Evolutionary conservation across 2,113 vertebrate genomes (phyloP).

Genomic region (Siphamia tubifer): DNA sequence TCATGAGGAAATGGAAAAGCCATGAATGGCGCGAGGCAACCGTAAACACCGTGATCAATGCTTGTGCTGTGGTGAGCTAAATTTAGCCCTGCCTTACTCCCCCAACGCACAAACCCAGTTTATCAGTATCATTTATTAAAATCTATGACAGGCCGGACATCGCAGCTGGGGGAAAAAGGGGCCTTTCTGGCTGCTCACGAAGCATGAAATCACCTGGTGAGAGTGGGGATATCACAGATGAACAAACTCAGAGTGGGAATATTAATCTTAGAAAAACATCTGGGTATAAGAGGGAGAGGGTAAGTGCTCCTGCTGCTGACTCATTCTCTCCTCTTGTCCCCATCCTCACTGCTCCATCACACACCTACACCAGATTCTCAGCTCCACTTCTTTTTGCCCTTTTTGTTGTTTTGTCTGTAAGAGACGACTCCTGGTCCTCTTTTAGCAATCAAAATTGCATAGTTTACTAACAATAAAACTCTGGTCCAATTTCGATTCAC

Average conservation of each 20-base stretch:
- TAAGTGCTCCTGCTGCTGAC: slow-evolving; percentile 34
- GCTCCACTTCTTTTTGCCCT: slow-evolving; percentile 35
- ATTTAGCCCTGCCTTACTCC: slow-evolving; percentile 28
- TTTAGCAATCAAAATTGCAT: too few relatives aligned
- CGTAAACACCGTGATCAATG: slow-evolving; percentile 51
- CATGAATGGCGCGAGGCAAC: background rate
- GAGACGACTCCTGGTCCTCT: too few relatives aligned
- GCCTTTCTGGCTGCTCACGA: slow-evolving; percentile 49
- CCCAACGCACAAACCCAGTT: slow-evolving; percentile 1
- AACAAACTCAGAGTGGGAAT: slow-evolving; percentile 58
- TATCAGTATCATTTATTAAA: slow-evolving; percentile 72
- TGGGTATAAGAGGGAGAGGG: slow-evolving; percentile 37
- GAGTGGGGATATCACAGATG: slow-evolving; percentile 44
- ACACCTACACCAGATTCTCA: slow-evolving; percentile 6
- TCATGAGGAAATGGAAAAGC: slow-evolving; percentile 49
- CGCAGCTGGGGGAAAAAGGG: slow-evolving; percentile 10
- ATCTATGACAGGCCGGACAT: slow-evolving; percentile 53
- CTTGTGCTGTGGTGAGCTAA: slow-evolving; percentile 6
- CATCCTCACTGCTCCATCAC: slow-evolving; percentile 35
- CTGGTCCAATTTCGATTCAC: too few relatives aligned
- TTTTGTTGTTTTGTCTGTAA: slow-evolving; percentile 5
- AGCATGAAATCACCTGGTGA: slow-evolving; percentile 70
- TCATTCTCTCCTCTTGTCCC: slow-evolving; percentile 36
- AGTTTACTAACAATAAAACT: too few relatives aligned
- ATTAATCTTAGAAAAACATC: slow-evolving; percentile 70